These are phyloP conservation scores for Bombylius discolor DNA, from an alignment of 2,888 invertebrate species.

Conservation along the genomic window DNA sequence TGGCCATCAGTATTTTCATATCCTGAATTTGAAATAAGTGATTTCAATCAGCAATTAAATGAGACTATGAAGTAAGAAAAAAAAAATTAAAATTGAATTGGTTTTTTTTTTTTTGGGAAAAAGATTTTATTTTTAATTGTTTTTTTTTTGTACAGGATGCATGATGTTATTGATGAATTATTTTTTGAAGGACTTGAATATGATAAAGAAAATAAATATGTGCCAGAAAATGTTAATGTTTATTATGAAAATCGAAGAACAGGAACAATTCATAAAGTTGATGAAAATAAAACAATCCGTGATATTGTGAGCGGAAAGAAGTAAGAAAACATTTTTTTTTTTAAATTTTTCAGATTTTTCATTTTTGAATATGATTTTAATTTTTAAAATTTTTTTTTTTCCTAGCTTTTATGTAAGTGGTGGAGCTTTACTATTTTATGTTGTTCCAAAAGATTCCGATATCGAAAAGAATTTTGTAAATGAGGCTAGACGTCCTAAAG, in stretches of 20 bases:
- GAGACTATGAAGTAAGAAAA: slow-evolving; percentile 50
- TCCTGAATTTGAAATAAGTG: slow-evolving; percentile 76
- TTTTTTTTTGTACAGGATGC: slow-evolving; percentile 36
- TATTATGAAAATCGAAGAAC: slow-evolving; percentile 60
- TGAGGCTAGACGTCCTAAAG: slow-evolving; percentile 22
- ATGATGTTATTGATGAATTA: slow-evolving; percentile 48
- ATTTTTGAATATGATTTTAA: neutral
- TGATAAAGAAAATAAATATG: slow-evolving; percentile 57
- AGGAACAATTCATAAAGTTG: slow-evolving; percentile 44
- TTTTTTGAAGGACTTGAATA: slow-evolving; percentile 58
- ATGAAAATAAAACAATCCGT: slow-evolving; percentile 42
- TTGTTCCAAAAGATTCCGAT: slow-evolving; percentile 27
- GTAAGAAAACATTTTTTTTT: slow-evolving; percentile 14
- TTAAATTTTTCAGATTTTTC: neutral
- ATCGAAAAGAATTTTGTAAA: slow-evolving; percentile 29
- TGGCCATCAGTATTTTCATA: slow-evolving; percentile 87
- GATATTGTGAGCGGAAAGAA: slow-evolving; percentile 44
- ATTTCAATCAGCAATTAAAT: slow-evolving; percentile 69
- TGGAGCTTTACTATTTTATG: slow-evolving; percentile 30
- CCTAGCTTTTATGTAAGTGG: slow-evolving; percentile 29
- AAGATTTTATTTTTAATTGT: neutral
- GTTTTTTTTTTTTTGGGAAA: neutral
- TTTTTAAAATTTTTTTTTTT: neutral
- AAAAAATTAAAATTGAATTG: neutral
- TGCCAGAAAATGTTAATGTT: slow-evolving; percentile 45